phyloP scores from a whole-genome alignment of 2,113 vertebrate genomes.

The Vombatus ursinus region DNA sequence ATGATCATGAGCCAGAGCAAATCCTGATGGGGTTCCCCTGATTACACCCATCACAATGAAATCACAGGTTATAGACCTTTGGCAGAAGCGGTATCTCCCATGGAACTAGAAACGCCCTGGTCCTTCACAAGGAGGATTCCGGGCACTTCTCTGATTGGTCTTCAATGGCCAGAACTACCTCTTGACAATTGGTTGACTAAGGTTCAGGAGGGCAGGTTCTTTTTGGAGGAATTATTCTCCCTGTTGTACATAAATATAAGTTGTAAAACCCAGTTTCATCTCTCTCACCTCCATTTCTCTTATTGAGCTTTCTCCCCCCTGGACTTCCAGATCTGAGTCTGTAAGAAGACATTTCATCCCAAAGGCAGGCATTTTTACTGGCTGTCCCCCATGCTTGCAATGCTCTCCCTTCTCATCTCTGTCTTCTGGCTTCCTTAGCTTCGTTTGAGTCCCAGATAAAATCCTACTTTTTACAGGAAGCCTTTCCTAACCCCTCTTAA shows the following conservation, averaged over 20 bases:
- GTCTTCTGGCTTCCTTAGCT: not conserved
- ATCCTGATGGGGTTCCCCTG: not conserved
- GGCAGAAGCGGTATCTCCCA: not conserved
- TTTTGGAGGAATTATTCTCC: not conserved
- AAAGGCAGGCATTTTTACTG: not conserved
- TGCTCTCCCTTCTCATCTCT: not conserved
- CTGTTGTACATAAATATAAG: not conserved
- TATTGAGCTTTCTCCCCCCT: not conserved
- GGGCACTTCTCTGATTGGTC: not conserved
- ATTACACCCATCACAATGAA: not conserved
- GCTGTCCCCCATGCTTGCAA: not conserved
- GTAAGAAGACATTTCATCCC: not conserved
- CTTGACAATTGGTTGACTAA: not conserved
- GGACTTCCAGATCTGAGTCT: not conserved
- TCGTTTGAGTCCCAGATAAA: not conserved
- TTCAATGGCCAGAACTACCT: not conserved
- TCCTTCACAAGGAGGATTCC: not conserved
- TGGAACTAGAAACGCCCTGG: not conserved
- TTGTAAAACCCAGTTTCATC: not conserved
- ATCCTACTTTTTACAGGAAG: not conserved
- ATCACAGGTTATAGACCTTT: not conserved
- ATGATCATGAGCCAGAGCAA: not conserved
- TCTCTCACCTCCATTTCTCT: not conserved
- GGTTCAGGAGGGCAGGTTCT: not conserved
- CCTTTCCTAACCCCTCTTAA: not conserved